phyloP scores from a whole-genome alignment of 2,797 vertebrate genomes.

The Darevskia nairensis region DNA sequence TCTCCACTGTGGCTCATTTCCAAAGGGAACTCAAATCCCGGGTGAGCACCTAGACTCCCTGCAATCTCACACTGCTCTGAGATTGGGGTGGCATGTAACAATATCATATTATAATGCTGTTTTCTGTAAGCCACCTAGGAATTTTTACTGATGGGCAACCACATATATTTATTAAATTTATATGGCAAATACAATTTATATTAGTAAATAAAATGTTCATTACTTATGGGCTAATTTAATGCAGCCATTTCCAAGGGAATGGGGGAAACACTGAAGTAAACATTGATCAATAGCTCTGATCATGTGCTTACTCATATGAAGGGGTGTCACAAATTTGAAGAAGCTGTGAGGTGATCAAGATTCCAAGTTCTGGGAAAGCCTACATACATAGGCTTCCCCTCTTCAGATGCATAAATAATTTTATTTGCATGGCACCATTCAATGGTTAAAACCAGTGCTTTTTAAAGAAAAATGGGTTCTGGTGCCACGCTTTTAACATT shows the following conservation, averaged over 20 bases:
- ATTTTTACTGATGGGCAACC: background rate
- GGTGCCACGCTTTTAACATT: no score
- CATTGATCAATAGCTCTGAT: accelerated
- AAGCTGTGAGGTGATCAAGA: background rate
- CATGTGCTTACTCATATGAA: background rate
- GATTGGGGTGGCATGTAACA: no score
- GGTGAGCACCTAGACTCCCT: no score
- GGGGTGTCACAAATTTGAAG: background rate
- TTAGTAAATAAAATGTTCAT: background rate
- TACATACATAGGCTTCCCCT: background rate
- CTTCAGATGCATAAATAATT: no score
- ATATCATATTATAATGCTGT: background rate
- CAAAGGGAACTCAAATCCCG: no score
- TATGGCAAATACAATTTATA: background rate
- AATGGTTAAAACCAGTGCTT: no score
- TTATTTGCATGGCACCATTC: no score
- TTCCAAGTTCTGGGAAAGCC: background rate
- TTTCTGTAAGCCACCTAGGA: background rate
- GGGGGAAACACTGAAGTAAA: background rate
- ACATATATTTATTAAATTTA: no score
- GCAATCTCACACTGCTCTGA: no score
- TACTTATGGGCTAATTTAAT: background rate
- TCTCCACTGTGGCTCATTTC: no score
- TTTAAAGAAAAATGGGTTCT: no score
- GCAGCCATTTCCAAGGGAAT: background rate